Evolutionary conservation across 2,797 vertebrate species (phyloP).

Genomic region (Sardinella longiceps): DNA sequence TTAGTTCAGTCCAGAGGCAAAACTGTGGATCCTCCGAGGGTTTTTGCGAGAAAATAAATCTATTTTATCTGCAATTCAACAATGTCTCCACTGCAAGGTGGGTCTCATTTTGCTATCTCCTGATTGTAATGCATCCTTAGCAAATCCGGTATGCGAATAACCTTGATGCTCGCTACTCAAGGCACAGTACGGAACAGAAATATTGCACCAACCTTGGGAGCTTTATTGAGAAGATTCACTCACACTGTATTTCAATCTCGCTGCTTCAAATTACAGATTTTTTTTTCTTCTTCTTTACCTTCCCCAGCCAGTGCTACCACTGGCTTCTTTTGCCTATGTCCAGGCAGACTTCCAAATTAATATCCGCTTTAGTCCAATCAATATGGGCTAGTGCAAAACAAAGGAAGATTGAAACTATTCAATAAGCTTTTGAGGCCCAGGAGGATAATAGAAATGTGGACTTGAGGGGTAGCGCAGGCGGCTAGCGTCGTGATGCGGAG

Average conservation of each 20-base stretch:
- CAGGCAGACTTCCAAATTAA: slow-evolving; percentile 44
- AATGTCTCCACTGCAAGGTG: not conserved
- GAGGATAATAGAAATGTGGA: slow-evolving; percentile 46
- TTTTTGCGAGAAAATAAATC: not conserved
- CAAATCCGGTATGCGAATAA: slow-evolving; percentile 16
- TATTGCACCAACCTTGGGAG: slow-evolving; percentile 7
- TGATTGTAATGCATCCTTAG: slow-evolving; percentile 23
- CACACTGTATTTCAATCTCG: slow-evolving; percentile 7
- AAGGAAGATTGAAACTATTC: slow-evolving; percentile 39
- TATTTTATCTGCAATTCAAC: not conserved
- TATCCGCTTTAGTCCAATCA: slow-evolving; percentile 46
- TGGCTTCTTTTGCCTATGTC: slow-evolving; percentile 22
- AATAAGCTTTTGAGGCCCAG: slow-evolving; percentile 34
- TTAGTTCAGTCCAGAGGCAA: not conserved
- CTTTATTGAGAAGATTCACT: slow-evolving; percentile 6
- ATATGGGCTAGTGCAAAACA: slow-evolving; percentile 38
- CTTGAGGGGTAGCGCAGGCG: slow-evolving; percentile 23
- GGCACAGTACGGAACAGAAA: not conserved
- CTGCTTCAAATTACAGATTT: slow-evolving; percentile 19
- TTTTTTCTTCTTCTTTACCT: not conserved
- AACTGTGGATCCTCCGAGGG: not conserved
- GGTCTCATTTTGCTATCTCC: not conserved
- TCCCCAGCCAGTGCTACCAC: not conserved
- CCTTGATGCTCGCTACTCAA: not conserved
- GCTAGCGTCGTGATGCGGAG: not conserved